Base-by-base conservation (phyloP, 2,113 vertebrate genomes). In the Gobio gobio region DNA sequence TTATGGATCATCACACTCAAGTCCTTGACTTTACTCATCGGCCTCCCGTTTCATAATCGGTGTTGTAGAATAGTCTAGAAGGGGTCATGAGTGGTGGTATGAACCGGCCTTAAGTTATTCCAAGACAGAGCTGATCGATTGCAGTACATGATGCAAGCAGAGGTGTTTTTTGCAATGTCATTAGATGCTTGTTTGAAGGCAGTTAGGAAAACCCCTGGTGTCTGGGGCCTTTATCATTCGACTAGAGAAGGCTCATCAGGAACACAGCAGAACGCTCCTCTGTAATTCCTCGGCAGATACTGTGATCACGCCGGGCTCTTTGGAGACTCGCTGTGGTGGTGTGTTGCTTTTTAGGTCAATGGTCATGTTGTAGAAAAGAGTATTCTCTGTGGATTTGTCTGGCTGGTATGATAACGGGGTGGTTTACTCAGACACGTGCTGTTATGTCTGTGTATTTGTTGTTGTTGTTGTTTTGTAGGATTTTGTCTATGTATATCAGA, bases 221-320 rank as follows among this genome's bases (percentile, higher is more conserved):
- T 77, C 51, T 24, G 12, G 56, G 14, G 13, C 36, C 54, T 83
- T 83, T 83, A 70, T 83, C 66, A 58, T 83, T 73, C 66, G 79
- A 68, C 59, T 54, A 26, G 10, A 72, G 29, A 82, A n/a, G n/a
- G 45, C 40, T 82, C 47, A 43, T 68, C 78, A 68, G 47, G 26
- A 68, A 64, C 3, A 5, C 59, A 49, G 80, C 47, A 49, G 45
- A 82, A 54, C 8, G 29, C 33, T 64, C 56, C 33, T 58, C 29
- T 56, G n/a, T 74, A 24, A 47, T 74, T 74, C 13, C 40, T 49
- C 5, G 33, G 22, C n/a, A 47, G 40, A 74, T 6, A 24, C 22
- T 74, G 70, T 74, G 43, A 74, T 74, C 72, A 47, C n/a, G 12
- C 43, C 40, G 8, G n/a, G 29, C 47, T 77, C 74, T 22, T 51